These are phyloP conservation scores for Dascillus cervinus DNA, from an alignment of 2,888 invertebrate species.

Conservation along the genomic window DNA sequence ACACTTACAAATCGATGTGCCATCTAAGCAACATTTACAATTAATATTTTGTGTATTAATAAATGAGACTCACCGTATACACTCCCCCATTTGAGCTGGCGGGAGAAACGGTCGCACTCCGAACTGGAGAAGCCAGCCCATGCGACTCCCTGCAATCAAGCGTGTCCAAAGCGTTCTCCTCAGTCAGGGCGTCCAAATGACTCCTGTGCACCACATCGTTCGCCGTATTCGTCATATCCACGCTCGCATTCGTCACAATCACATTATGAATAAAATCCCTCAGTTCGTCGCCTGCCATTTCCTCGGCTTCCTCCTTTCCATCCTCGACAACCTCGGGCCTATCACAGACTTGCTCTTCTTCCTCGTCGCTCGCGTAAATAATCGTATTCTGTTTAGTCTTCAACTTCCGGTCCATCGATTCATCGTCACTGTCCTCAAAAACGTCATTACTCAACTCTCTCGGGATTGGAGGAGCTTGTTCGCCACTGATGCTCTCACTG, in stretches of 20 bases:
- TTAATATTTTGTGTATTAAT: too few relatives aligned
- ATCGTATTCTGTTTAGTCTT: slow-evolving; percentile 36
- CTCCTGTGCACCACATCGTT: slow-evolving; percentile 42
- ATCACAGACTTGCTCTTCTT: slow-evolving; percentile 17
- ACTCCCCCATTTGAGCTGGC: slow-evolving; percentile 88
- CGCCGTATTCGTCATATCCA: slow-evolving; percentile 51
- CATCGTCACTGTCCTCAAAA: too few relatives aligned
- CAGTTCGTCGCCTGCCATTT: too few relatives aligned
- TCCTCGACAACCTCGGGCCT: slow-evolving; percentile 22
- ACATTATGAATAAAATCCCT: slow-evolving; percentile 50
- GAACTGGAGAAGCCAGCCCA: slow-evolving; percentile 37
- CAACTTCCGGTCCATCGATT: slow-evolving; percentile 19
- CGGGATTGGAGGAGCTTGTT: slow-evolving; percentile 37
- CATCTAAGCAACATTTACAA: too few relatives aligned
- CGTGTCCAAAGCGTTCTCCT: slow-evolving; percentile 46
- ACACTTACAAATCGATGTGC: too few relatives aligned
- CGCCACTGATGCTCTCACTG: slow-evolving; percentile 58
- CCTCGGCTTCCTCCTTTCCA: slow-evolving; percentile 27
- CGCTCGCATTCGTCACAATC: slow-evolving; percentile 64
- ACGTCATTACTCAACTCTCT: slow-evolving; percentile 49
- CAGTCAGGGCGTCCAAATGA: slow-evolving; percentile 51
- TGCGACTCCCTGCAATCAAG: slow-evolving; percentile 45
- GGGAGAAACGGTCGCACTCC: slow-evolving; percentile 66
- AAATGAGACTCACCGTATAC: slow-evolving; percentile 76
- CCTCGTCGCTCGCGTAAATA: slow-evolving; percentile 33